These are phyloP conservation scores for Calliopsis andreniformis DNA, from an alignment of 1,140 invertebrate genomes.

Conservation along the genomic window DNA sequence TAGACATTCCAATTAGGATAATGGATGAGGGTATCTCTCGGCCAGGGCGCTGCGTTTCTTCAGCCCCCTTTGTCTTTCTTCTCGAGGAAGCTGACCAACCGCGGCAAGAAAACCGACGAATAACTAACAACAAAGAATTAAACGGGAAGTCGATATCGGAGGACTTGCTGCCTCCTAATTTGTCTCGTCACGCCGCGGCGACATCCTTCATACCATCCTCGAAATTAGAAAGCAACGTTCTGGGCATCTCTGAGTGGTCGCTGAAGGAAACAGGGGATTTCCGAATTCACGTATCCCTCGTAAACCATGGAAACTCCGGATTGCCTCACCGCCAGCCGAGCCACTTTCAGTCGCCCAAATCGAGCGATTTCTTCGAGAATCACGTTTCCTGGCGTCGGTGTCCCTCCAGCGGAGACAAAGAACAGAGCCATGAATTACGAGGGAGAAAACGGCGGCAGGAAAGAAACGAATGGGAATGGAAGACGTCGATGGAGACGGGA, in stretches of 20 bases:
- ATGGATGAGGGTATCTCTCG: constrained; percentile 38
- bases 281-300: constrained; percentile 34
- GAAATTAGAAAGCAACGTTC: not conserved
- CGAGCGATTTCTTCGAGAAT: constrained; percentile 39
- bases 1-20: constrained; percentile 53
- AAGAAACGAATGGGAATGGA: not conserved
- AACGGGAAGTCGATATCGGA: not conserved
- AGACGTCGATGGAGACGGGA: not conserved
- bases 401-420: constrained; percentile 1
- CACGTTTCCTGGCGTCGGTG: constrained; percentile 8
- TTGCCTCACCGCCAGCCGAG: not conserved
- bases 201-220: too few species aligned
- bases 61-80: not conserved
- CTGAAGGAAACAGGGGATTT: constrained; percentile 18
- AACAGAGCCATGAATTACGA: not conserved
- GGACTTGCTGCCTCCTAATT: not conserved
- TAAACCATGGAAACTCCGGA: constrained; percentile 49
- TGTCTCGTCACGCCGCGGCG: not conserved
- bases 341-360: not conserved
- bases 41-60: constrained; percentile 1
- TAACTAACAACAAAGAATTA: not conserved
- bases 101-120: too few species aligned
- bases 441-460: not conserved
- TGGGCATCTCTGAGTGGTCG: not conserved
- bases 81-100: too few species aligned